Base-by-base conservation (phyloP, 2,888 invertebrate species). In the Rotaria sp. region DNA sequence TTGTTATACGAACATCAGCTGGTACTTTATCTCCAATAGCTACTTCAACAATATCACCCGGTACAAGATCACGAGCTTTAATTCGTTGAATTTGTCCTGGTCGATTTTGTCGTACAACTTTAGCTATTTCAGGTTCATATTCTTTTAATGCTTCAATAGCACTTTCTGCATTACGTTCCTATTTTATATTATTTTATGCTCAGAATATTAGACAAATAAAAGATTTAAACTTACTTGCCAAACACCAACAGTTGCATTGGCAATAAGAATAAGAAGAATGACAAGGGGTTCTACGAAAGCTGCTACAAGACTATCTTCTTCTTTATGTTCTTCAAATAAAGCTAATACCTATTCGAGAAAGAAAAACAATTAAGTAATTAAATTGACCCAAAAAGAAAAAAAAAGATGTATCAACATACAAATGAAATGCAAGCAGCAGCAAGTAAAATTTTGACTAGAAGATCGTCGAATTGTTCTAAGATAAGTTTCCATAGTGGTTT, bases 281-380 rank as follows among this genome's bases (percentile, higher is more conserved):
- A 99, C 99, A 93, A 99, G 96, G 90, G 99, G 99, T 93, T 99
- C 99, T 92, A 99, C 99, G 94, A 99, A 99, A 91, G 99, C 99
- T 92, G 98, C 95, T 93, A 97, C 95, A 89, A 96, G 95, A 87
- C 89, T 90, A 59, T 91, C 92, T 89, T 92, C 92, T 92, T 97
- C 97, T 93, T 97, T 97, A 92, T 96, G 96, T 92, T 98, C 98
- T 94, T 99, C 99, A 94, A 99, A 99, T 94, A 98, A 95, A 92
- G 99, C 99, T 94, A 99, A 94, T 92, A 99, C 96, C 98, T 99
- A 21, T 48, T 13, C 24, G 55, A 87, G 30, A 84, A 86, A 87
- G 80, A 26, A 85, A 86, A 15, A 15, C 10, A 50, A 50, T 84
- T 52, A 50, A 8, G 5, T 45, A 8, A 45, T 45, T 11, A 11